Evolutionary conservation across 1,140 invertebrate species (phyloP).

Genomic region (Monomorium pharaonis): DNA sequence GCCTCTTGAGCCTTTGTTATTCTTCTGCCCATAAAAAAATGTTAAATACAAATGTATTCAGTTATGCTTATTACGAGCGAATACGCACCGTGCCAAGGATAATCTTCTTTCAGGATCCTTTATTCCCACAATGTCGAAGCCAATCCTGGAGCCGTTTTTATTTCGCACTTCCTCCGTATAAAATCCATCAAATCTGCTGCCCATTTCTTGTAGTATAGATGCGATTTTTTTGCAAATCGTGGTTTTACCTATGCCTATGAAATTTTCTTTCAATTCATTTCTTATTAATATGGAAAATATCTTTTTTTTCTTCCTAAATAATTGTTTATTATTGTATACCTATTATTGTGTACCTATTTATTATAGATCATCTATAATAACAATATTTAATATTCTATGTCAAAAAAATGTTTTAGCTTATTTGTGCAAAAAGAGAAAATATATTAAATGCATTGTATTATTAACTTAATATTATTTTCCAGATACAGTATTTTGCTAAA

Average conservation of each 20-base stretch:
- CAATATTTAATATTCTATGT: background rate
- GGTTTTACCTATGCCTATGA: slow-evolving; percentile 88
- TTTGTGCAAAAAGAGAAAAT: background rate
- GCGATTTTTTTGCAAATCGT: slow-evolving; percentile 86
- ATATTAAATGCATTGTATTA: background rate
- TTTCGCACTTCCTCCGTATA: slow-evolving; percentile 88
- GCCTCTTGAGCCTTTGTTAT: slow-evolving; percentile 54
- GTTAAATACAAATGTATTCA: slow-evolving; percentile 35
- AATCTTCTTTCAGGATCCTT: slow-evolving; percentile 78
- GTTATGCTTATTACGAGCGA: slow-evolving; percentile 10
- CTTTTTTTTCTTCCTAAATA: background rate
- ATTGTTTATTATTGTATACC: background rate
- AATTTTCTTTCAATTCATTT: background rate
- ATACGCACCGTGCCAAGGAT: slow-evolving; percentile 85
- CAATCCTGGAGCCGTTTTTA: slow-evolving; percentile 82
- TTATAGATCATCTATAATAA: background rate
- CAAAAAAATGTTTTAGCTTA: background rate
- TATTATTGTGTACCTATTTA: background rate
- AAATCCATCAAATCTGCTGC: slow-evolving; percentile 86
- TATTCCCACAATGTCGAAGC: slow-evolving; percentile 88
- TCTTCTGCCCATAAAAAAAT: slow-evolving; percentile 61
- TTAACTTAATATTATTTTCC: background rate
- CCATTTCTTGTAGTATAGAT: slow-evolving; percentile 77
- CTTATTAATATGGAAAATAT: background rate
- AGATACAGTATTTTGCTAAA: background rate